Base-by-base conservation (phyloP, 2,888 invertebrate species). In the Platycheirus albimanus region DNA sequence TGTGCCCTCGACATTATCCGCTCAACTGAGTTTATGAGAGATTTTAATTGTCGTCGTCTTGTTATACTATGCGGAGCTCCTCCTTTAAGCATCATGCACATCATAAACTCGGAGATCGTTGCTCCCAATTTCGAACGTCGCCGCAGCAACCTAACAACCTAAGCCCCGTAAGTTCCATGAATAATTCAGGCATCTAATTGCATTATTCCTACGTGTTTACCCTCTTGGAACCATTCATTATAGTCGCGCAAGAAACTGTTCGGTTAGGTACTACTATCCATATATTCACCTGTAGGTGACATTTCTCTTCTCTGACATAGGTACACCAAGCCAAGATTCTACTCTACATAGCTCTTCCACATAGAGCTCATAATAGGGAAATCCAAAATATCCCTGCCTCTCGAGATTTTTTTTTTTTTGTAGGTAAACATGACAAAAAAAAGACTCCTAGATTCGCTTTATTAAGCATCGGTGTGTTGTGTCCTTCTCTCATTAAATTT, bases 141-240 rank as follows among this genome's bases (percentile, higher is more conserved):
- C 17, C 28, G 49, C 17, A 78, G 43, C 41, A 66, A 61, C 78
- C 24, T 52, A 61, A 19, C 13, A 3, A 56, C 13, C 20, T 33
- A 30, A 33, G n/a, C 56, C 13, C n/a, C 41, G 17, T 36, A 24
- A 36, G 19, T 58, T 58, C 20, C 20, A 10, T 33, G 71, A 71
- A 43, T 78, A 72, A 54, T 71, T 67, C 61, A 61, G 49, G 78
- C 67, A 58, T 79, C 67, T 79, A 74, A 79, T 69, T 79, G 72
- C 54, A 79, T 63, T 74, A 79, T 49, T 45, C 13, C 6, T 43
- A 28, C 17, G 20, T 47, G 38, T 52, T 66, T 28, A 24, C n/a
- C 30, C 36, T 5, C 8, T 24, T 45, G 11, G n/a, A 49, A 51
- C 41, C 52, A 5, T 43, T 52, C 41, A 67, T 41, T 51, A 36